Evolutionary conservation across 2,113 vertebrate genomes (phyloP).

Genomic region (Oreochromis aureus): DNA sequence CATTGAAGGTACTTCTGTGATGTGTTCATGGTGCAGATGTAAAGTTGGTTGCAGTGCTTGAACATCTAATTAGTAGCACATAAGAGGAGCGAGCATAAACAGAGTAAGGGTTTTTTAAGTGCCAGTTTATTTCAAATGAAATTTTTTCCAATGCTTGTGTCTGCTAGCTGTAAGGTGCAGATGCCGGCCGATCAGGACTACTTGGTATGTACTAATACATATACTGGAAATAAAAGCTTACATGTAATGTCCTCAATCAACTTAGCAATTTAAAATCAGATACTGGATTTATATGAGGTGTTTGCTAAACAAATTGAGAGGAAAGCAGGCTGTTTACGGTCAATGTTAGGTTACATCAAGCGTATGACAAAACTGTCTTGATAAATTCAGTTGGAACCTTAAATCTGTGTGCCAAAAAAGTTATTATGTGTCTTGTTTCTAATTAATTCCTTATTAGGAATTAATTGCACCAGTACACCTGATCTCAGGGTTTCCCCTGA

Average conservation of each 20-base stretch:
- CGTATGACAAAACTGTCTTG: background rate
- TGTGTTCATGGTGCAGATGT: background rate
- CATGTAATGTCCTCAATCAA: background rate
- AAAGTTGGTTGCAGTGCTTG: background rate
- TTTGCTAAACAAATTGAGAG: background rate
- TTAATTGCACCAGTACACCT: background rate
- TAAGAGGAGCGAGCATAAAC: background rate
- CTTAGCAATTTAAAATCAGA: background rate
- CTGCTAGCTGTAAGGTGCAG: background rate
- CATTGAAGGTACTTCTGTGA: background rate
- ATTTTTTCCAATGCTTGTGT: background rate
- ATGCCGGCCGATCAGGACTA: background rate
- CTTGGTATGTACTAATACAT: background rate
- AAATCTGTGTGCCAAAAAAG: background rate
- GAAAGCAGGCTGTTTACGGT: background rate
- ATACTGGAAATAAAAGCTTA: background rate
- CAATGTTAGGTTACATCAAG: background rate
- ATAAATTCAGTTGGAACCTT: background rate
- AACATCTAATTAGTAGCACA: background rate
- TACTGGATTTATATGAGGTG: background rate
- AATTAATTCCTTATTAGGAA: background rate
- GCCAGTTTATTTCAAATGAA: background rate
- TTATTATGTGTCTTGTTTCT: background rate
- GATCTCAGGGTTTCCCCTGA: background rate
- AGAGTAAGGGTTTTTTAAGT: background rate